Evolutionary conservation across 2,797 vertebrate genomes (phyloP).

Genomic region (Gadopsis bispinosus): DNA sequence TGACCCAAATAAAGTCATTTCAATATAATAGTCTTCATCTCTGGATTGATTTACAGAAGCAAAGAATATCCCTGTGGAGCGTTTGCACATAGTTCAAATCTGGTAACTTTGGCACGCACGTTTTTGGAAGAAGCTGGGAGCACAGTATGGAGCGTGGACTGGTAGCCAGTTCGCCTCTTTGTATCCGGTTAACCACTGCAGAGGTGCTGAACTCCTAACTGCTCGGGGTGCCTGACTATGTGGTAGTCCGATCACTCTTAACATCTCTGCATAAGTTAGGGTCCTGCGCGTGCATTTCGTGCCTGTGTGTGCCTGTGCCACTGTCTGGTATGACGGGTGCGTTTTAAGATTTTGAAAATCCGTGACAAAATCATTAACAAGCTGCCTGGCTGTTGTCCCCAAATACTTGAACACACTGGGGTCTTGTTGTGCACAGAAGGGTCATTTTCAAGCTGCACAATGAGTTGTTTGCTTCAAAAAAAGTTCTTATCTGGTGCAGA

Average conservation of each 20-base stretch:
- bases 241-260: too few relatives aligned
- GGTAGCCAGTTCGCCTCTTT: too few relatives aligned
- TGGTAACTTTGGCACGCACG: neutral
- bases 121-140: neutral
- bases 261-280: too few relatives aligned
- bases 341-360: neutral
- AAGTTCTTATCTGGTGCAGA: neutral
- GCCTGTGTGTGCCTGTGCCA: too few relatives aligned
- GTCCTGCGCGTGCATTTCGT: too few relatives aligned
- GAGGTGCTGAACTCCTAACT: too few relatives aligned
- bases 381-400: neutral
- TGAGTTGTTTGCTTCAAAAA: neutral
- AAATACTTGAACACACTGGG: neutral
- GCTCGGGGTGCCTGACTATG: too few relatives aligned
- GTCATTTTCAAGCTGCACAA: neutral
- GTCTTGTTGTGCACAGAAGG: constrained; percentile 1
- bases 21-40: neutral
- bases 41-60: neutral
- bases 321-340: neutral
- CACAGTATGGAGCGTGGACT: too few relatives aligned
- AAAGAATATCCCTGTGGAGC: neutral
- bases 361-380: too few relatives aligned
- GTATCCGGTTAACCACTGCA: too few relatives aligned
- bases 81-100: neutral
- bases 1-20: neutral